Conservation (phyloP, 2,888 invertebrate species). For the Timema cristinae region DNA sequence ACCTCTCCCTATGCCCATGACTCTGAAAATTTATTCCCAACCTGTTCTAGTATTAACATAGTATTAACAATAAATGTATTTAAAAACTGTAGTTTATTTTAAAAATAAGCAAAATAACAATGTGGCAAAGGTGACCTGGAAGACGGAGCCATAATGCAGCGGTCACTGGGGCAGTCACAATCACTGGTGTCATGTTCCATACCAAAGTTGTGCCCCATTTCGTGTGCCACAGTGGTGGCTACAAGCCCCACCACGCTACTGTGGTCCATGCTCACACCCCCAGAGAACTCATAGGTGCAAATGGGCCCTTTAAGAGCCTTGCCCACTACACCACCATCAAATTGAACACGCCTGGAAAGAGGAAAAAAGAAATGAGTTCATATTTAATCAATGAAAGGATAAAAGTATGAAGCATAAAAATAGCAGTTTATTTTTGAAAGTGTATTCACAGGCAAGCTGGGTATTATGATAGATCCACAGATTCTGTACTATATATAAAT, state of each 20-base stretch:
- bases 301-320: conserved; percentile 53
- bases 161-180: conserved; percentile 45
- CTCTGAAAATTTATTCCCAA: too few species aligned
- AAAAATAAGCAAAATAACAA: too few species aligned
- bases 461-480: not conserved
- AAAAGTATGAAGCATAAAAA: not conserved
- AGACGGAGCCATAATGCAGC: conserved; percentile 14
- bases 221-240: conserved; percentile 57
- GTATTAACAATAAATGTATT: too few species aligned
- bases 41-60: too few species aligned
- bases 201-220: conserved; percentile 59
- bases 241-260: conserved; percentile 46
- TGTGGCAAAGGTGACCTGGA: too few species aligned
- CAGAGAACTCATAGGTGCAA: conserved; percentile 56
- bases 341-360: too few species aligned
- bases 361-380: conserved; percentile 11
- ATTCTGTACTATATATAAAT: too few species aligned
- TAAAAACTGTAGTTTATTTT: too few species aligned
- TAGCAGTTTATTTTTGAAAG: not conserved
- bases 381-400: not conserved
- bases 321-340: conserved; percentile 58
- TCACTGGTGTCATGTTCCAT: conserved; percentile 52
- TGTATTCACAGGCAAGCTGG: not conserved
- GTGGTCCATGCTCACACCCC: conserved; percentile 55
- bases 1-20: too few species aligned